These are phyloP conservation scores for Corythaeola cristata DNA, from an alignment of 2,113 vertebrate species.

Conservation along the genomic window DNA sequence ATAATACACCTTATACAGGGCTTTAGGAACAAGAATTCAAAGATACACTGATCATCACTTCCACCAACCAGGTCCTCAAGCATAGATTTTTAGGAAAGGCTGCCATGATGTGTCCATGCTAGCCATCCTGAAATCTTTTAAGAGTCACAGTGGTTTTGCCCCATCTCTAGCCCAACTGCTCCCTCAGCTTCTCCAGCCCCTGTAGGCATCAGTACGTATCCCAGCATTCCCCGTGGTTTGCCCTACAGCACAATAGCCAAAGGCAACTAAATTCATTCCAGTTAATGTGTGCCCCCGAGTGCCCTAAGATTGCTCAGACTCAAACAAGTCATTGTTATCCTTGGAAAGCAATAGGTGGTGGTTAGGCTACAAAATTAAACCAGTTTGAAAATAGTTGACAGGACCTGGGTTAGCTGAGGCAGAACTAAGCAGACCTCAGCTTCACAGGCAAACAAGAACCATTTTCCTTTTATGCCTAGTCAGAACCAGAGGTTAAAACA, in stretches of 20 bases:
- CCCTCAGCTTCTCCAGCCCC: neutral
- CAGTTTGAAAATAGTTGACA: neutral
- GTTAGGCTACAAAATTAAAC: neutral
- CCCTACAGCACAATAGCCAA: neutral
- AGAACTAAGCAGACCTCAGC: neutral
- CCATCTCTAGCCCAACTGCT: neutral
- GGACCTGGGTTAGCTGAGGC: constrained; percentile 20
- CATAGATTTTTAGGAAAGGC: neutral
- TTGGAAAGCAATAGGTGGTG: neutral
- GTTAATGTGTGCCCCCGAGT: neutral
- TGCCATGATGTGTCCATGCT: neutral
- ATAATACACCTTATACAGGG: neutral
- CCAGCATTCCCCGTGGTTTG: neutral
- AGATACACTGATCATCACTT: neutral
- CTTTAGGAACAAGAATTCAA: neutral
- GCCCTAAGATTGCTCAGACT: neutral
- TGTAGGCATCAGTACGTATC: neutral
- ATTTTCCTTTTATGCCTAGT: neutral
- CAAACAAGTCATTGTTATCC: neutral
- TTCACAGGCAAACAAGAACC: neutral
- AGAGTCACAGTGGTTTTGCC: neutral
- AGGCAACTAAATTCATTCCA: neutral
- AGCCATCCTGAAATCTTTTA: neutral
- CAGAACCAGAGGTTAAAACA: neutral
- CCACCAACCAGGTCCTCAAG: neutral